Evolutionary conservation across 1,140 invertebrate species (phyloP).

Genomic region (Cyclina sinensis): DNA sequence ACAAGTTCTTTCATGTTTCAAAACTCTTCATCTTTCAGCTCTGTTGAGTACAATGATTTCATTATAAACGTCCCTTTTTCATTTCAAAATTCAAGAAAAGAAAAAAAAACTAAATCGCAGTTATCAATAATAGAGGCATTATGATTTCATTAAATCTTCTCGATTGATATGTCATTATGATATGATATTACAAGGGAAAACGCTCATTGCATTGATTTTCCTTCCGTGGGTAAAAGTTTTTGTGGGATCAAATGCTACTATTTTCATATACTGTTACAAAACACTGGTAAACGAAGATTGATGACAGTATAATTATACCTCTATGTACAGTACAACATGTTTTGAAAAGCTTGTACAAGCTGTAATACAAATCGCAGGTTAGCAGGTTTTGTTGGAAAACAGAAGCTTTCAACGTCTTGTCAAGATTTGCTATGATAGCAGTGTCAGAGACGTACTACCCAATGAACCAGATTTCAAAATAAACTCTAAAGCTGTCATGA

Average conservation of each 20-base stretch:
- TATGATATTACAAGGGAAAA: neutral
- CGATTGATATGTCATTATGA: neutral
- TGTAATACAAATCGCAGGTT: neutral
- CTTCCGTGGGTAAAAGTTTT: neutral
- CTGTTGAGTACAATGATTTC: neutral
- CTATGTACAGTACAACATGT: neutral
- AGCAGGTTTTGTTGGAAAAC: neutral
- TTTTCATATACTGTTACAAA: slow-evolving; percentile 28
- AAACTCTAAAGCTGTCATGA: no score
- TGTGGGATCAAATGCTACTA: neutral
- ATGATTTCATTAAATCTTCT: slow-evolving; percentile 17
- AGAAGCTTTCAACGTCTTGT: neutral
- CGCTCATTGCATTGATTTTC: slow-evolving; percentile 3
- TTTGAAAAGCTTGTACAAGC: slow-evolving; percentile 6
- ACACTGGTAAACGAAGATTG: slow-evolving; percentile 7
- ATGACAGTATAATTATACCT: slow-evolving; percentile 23
- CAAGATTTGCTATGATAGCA: neutral
- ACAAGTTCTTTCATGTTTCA: slow-evolving; percentile 8
- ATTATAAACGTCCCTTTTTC: neutral
- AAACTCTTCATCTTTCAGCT: neutral
- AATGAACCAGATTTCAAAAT: no score
- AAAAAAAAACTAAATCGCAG: neutral
- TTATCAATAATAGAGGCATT: slow-evolving; percentile 15
- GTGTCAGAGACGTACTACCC: neutral
- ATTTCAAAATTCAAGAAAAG: neutral